Base-by-base conservation (phyloP, 2,797 vertebrate species). In the Takifugu rubripes region DNA sequence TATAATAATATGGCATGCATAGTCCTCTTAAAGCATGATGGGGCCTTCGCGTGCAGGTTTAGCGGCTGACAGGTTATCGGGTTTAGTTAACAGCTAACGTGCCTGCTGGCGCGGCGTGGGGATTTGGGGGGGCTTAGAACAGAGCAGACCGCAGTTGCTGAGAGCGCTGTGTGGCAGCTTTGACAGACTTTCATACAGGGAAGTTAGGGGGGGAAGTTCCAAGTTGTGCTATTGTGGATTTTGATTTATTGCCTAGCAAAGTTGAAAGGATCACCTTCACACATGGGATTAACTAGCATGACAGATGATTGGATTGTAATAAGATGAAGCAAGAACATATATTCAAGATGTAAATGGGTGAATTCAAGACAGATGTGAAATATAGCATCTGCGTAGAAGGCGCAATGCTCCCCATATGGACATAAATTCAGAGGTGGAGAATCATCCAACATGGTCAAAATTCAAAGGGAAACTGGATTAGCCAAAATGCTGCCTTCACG, bases 1-100 rank as follows among this genome's bases (percentile, higher is more conserved):
- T 75, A 62, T 66, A 53, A 60, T 73, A 56, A 82, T 60, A 77
- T 29, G 65, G 75, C 74, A 75, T 65, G 76, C 68, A 54, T 47
- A 61, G 64, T 59, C 78, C 65, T 81, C 81, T 84, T 81, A 80
- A 79, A 76, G 81, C 87, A 90, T 88, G 87, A 88, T 85, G 77
- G 78, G 78, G 80, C 85, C 68, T 90, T 88, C 82, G 87, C 87
- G 83, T 67, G 59, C 72, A 52, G 88, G 85, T 90, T 90, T 90
- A 89, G 85, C 64, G 56, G 70, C 81, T 89, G 86, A 88, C 79
- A 86, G 84, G 81, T 84, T 86, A 87, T 82, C 77, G 60, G 72
- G 82, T 88, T 85, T 84, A 83, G 81, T 68, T 87, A 86, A 88
- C 76, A 84, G 84, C 75, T 57, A 52, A 75, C 87, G 84, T 88